These are phyloP conservation scores for Callaeas wilsoni DNA, from an alignment of 2,113 vertebrate genomes.

Conservation along the genomic window DNA sequence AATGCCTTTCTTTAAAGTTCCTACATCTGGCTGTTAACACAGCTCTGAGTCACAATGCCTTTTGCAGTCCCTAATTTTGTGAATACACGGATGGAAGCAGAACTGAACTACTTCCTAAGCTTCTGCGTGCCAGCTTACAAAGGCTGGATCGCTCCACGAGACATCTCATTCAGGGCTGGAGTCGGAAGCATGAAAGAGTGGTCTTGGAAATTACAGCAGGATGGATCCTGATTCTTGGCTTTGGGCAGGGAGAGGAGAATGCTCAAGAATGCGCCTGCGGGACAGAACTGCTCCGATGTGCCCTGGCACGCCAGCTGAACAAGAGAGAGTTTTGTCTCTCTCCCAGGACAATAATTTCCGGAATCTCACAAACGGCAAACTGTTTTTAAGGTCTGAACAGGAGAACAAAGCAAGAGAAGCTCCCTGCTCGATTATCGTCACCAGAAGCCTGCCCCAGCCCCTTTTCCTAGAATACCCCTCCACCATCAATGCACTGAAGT, in stretches of 20 bases:
- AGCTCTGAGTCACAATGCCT: background rate
- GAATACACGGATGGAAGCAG: background rate
- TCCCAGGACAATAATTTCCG: background rate
- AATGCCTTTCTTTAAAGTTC: conserved; percentile 39
- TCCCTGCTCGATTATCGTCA: background rate
- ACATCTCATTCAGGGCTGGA: background rate
- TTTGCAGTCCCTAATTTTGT: conserved; percentile 5
- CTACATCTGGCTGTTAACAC: conserved; percentile 22
- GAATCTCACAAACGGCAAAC: background rate
- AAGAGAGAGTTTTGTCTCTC: background rate
- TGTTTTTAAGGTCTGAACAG: background rate
- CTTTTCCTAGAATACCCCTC: background rate
- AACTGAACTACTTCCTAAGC: background rate
- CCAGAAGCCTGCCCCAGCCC: background rate
- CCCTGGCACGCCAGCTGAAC: background rate
- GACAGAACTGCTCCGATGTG: background rate
- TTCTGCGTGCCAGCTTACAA: background rate
- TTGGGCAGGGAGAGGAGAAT: background rate
- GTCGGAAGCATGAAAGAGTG: background rate
- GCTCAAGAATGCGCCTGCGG: conserved; percentile 17
- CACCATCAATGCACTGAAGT: background rate
- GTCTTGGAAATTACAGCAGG: background rate
- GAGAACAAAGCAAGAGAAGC: background rate
- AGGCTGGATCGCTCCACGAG: background rate
- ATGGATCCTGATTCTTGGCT: background rate